Evolutionary conservation across 2,888 invertebrate genomes (phyloP), one percentile per base, ranked within the genome.

Genomic region (Hypena proboscidalis): DNA sequence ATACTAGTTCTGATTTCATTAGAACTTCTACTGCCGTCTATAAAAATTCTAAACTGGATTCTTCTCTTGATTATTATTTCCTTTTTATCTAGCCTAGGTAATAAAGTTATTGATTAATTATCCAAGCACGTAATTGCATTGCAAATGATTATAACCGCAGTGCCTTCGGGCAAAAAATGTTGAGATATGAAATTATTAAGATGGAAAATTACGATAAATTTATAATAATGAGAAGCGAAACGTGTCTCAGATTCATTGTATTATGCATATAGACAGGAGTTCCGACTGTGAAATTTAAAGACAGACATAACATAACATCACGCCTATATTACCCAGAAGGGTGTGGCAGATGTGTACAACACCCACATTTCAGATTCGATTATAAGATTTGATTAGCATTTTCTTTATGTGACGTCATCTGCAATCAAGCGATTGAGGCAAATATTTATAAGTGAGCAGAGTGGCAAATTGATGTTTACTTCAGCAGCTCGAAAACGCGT

Each of bases 1-100:
- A 62, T 67, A 71, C 70, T 58, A 42, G 73, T 74, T 74, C 49
- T 32, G 62, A 70, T 71, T 70, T 74, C 73, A 67, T 71, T 59
- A 49, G 45, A 42, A 34, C 40, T 49, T 46, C 51, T 17, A 30
- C 44, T 51, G 41, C 10, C 44, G 42, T 35, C 29, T 15, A 48
- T 45, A 48, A 56, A 57, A 58, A 17, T 17, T 5, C 2, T 8
- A 34, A 8, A 61, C 45, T 47, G 5, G 31, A 41, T 58, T 33
- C 11, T 20, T 8, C 13, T 15, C 19, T 9, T 20, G 11, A 25
- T 11, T 25, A 13, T 11, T 2, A 11, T 5, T 17, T 4, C 3
- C 5, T 17, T 17, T 17, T n/a, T n/a, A n/a, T n/a, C n/a, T n/a
- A n/a, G n/a, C n/a, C n/a, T n/a, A n/a, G 17, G 17, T 17, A 17